Conservation (phyloP, 2,888 invertebrate species). For the Mycalesis mineus region DNA sequence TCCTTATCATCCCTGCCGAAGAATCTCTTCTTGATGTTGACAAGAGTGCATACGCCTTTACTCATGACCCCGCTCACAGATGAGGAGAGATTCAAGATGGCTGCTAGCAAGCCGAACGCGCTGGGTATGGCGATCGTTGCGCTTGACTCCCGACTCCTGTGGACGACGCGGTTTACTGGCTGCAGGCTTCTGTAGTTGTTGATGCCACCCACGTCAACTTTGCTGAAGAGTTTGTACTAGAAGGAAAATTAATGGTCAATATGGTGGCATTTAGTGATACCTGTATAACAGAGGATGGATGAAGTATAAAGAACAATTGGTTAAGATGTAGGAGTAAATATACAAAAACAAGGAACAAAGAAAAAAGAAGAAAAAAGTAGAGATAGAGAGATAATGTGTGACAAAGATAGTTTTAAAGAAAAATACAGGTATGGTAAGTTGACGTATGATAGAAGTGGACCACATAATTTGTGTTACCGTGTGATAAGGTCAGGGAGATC, state of each 20-base stretch:
- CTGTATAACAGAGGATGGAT: too few species aligned
- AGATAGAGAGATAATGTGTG: too few species aligned
- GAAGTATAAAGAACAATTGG: too few species aligned
- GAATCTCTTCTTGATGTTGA: conserved; percentile 49
- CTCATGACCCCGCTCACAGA: conserved; percentile 40
- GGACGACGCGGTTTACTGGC: conserved; percentile 51
- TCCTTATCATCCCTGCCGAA: conserved; percentile 39
- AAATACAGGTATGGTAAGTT: too few species aligned
- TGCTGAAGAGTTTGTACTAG: conserved; percentile 59
- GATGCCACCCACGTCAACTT: conserved; percentile 54
- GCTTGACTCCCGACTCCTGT: conserved; percentile 55
- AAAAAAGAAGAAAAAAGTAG: too few species aligned
- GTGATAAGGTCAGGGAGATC: too few species aligned
- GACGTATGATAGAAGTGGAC: too few species aligned
- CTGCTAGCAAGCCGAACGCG: conserved; percentile 36
- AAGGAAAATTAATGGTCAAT: background rate
- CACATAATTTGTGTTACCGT: too few species aligned
- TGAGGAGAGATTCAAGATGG: conserved; percentile 44
- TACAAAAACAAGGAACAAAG: too few species aligned
- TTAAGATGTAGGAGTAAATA: too few species aligned
- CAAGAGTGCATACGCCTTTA: conserved; percentile 46
- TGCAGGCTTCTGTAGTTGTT: conserved; percentile 71
- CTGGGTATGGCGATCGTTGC: conserved; percentile 43
- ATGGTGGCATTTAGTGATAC: too few species aligned
- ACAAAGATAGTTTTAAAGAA: too few species aligned